Conservation (phyloP, 2,113 vertebrate genomes). For the Tapirus terrestris region DNA sequence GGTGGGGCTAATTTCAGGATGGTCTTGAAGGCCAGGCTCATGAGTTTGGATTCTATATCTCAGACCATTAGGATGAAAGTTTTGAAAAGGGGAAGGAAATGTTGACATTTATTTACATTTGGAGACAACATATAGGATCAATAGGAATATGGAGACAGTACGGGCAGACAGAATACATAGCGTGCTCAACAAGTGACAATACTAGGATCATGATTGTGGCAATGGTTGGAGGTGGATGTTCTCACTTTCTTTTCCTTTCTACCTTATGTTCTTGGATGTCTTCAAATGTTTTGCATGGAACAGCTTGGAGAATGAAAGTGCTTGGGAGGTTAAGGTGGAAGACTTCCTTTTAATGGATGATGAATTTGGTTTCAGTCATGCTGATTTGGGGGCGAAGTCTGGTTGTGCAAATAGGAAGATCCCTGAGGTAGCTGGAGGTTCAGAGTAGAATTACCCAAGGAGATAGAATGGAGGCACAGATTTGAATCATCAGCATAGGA, state of each 20-base stretch:
- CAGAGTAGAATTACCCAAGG: not conserved
- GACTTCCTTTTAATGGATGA: not conserved
- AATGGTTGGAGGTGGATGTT: not conserved
- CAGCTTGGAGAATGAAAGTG: not conserved
- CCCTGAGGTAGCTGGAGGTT: not conserved
- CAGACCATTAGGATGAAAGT: not conserved
- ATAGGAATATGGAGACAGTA: not conserved
- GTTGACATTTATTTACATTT: not conserved
- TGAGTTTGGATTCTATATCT: not conserved
- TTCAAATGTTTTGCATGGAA: not conserved
- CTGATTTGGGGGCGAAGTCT: not conserved
- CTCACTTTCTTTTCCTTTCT: not conserved
- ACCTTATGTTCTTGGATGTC: not conserved
- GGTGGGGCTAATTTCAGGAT: not conserved
- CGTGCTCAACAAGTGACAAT: not conserved
- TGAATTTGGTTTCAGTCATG: not conserved
- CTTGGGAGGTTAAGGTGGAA: not conserved
- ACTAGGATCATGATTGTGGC: not conserved
- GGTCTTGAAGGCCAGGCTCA: not conserved
- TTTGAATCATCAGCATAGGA: not conserved
- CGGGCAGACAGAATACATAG: not conserved
- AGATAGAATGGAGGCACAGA: not conserved
- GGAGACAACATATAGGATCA: not conserved
- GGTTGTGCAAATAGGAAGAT: not conserved
- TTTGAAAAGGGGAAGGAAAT: slow-evolving; percentile 6